Percentiles rank a stretch among this genome's conserved stretches.
These are phyloP conservation scores for Psettodes erumei DNA, from an alignment of 2,113 vertebrate species.

Conservation along the genomic window DNA sequence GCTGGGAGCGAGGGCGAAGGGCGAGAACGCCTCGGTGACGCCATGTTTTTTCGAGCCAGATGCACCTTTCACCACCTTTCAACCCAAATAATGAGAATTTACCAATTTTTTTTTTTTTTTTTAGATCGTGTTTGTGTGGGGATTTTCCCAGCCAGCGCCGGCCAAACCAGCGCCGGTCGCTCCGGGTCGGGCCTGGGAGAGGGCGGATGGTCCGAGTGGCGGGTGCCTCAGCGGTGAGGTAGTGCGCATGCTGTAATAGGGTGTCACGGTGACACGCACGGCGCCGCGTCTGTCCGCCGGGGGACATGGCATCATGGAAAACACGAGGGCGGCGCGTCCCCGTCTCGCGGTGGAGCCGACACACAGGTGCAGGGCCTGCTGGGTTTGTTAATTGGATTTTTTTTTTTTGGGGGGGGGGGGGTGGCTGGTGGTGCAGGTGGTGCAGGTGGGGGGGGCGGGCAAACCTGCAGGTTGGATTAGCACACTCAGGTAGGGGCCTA, in stretches of 20 bases:
- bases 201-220: constrained; percentile 32
- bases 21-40: background rate
- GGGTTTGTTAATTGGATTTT: constrained; percentile 81
- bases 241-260: constrained; percentile 61
- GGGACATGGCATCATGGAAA: constrained; percentile 78
- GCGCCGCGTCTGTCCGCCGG: constrained; percentile 53
- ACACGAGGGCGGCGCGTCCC: no score
- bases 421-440: constrained; percentile 47
- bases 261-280: constrained; percentile 54
- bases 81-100: background rate
- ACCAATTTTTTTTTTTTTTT: background rate
- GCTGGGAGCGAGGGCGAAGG: constrained; percentile 34
- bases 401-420: no score
- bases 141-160: background rate
- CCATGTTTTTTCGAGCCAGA: background rate
- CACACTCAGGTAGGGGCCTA: constrained; percentile 76
- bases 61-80: background rate
- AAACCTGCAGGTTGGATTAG: constrained; percentile 64
- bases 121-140: background rate
- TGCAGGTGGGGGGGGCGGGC: no score
- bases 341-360: no score
- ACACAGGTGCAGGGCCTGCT: constrained; percentile 72
- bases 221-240: constrained; percentile 65
- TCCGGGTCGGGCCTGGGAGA: background rate
- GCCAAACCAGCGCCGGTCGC: background rate